Percentiles rank a stretch among this genome's conserved stretches.
Conservation (phyloP, 2,888 invertebrate species). For the Candidula unifasciata region DNA sequence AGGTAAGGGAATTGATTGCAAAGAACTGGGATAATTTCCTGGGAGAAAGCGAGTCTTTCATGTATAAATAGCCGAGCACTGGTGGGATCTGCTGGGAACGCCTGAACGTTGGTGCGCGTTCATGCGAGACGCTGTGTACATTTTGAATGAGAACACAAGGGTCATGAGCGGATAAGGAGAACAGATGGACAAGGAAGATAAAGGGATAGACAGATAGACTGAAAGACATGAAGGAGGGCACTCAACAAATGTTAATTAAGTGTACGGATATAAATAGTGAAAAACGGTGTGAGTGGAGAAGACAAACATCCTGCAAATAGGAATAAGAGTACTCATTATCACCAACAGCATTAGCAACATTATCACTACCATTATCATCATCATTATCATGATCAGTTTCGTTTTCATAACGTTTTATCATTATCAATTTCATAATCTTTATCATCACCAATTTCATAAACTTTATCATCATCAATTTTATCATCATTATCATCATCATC, state of each 20-base stretch:
- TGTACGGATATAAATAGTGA: not conserved
- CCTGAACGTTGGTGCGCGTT: not conserved
- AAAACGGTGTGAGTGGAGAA: not conserved
- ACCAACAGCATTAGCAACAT: too few relatives aligned
- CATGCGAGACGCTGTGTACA: not conserved
- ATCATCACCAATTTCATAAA: too few relatives aligned
- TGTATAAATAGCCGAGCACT: not conserved
- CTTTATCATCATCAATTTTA: too few relatives aligned
- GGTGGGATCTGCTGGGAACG: not conserved
- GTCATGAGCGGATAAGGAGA: not conserved
- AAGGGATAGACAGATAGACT: not conserved
- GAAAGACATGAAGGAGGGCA: not conserved
- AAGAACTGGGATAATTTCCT: not conserved
- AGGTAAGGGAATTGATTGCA: not conserved
- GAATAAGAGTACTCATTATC: too few relatives aligned
- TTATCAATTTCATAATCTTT: too few relatives aligned
- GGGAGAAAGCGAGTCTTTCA: not conserved
- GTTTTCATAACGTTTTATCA: too few relatives aligned
- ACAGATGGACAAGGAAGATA: not conserved
- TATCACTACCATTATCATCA: too few relatives aligned
- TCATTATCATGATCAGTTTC: too few relatives aligned
- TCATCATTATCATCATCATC: too few relatives aligned
- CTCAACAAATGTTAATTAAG: too few relatives aligned
- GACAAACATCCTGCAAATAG: too few relatives aligned
- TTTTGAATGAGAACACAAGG: not conserved